phyloP scores from a whole-genome alignment of 2,797 vertebrate genomes.

The Typhlichthys eigenmanni region DNA sequence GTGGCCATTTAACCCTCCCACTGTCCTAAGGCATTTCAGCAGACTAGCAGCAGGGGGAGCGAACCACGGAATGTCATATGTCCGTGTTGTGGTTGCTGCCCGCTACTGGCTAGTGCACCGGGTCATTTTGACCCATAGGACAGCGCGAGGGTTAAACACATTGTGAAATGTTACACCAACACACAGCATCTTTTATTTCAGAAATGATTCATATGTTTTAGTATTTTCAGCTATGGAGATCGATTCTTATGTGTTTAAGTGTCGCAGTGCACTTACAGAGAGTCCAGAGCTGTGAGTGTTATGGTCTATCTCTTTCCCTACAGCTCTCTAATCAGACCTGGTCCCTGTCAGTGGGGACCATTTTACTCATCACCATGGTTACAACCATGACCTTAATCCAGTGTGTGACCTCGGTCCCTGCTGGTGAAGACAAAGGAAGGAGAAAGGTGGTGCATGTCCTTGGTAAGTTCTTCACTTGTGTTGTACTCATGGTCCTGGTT shows the following conservation, averaged over 20 bases:
- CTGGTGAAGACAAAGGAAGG: conserved; percentile 74
- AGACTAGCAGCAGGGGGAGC: too few relatives aligned
- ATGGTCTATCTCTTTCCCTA: conserved; percentile 18
- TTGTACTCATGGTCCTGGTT: background rate
- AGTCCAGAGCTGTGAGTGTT: background rate
- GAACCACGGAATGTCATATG: too few relatives aligned
- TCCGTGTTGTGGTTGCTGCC: too few relatives aligned
- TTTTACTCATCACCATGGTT: conserved; percentile 28
- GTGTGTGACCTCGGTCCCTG: conserved; percentile 45
- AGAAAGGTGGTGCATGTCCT: conserved; percentile 91
- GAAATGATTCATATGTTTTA: background rate
- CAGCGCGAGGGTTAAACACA: background rate
- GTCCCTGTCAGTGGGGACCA: conserved; percentile 39
- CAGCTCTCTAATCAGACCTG: conserved; percentile 46
- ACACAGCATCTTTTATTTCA: background rate
- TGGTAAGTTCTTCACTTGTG: conserved; percentile 72
- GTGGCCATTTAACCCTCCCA: too few relatives aligned
- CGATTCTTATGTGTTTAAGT: background rate
- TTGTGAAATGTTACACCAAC: background rate
- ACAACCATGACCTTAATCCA: conserved; percentile 59
- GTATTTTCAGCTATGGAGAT: too few relatives aligned
- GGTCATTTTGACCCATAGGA: too few relatives aligned
- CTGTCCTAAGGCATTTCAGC: too few relatives aligned
- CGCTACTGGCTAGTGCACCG: too few relatives aligned
- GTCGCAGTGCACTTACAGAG: background rate